These are phyloP conservation scores for Conus ventricosus DNA, from an alignment of 1,140 invertebrate species.

Conservation along the genomic window DNA sequence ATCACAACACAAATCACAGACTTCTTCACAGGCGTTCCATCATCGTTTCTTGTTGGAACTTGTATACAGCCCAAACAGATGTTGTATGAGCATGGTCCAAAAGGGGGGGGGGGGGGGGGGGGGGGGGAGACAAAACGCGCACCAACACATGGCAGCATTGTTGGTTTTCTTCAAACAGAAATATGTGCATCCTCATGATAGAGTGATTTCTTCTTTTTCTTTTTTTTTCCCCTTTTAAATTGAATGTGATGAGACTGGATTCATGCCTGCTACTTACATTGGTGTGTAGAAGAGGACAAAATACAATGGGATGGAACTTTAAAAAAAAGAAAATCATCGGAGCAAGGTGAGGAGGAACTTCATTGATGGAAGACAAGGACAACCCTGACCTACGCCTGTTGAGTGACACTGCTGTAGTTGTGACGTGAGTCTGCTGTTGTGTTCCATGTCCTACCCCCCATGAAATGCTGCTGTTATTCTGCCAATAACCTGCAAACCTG, in stretches of 20 bases:
- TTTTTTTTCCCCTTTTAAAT: not conserved
- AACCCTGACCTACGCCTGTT: slow-evolving; percentile 1
- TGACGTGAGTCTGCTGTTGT: slow-evolving; percentile 2
- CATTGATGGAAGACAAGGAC: too few relatives aligned
- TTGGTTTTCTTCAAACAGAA: not conserved
- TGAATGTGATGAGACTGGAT: not conserved
- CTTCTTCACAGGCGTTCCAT: too few relatives aligned
- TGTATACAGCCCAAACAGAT: too few relatives aligned
- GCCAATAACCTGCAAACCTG: not conserved
- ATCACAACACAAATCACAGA: too few relatives aligned
- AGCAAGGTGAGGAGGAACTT: not conserved
- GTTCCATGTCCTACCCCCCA: not conserved
- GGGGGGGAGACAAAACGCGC: too few relatives aligned
- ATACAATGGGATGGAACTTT: not conserved
- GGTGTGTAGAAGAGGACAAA: not conserved
- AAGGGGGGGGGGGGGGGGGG: too few relatives aligned
- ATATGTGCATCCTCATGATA: not conserved
- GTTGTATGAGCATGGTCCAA: too few relatives aligned
- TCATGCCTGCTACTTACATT: slow-evolving; percentile 5
- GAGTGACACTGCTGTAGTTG: slow-evolving; percentile 17
- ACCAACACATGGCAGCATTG: slow-evolving; percentile 3
- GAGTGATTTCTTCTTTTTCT: slow-evolving; percentile 9
- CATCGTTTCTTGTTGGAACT: too few relatives aligned
- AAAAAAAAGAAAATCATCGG: not conserved
- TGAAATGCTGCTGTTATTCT: slow-evolving; percentile 6